phyloP scores from a whole-genome alignment of 2,113 vertebrate species.

The Ranitomeya imitator region DNA sequence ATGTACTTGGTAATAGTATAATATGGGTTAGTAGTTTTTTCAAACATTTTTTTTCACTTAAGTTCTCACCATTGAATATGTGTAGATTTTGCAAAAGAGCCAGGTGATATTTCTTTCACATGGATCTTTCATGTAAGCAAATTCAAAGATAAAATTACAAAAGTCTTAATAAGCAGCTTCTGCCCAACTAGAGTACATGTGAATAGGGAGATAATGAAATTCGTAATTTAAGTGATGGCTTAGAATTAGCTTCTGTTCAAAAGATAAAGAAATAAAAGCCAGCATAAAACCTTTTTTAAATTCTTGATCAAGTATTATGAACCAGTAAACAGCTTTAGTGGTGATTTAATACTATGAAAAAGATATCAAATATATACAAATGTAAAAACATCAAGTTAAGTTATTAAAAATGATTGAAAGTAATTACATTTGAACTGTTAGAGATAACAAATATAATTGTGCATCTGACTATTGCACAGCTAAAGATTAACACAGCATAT shows the following conservation, averaged over 20 bases:
- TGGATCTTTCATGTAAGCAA: background rate
- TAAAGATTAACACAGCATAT: slow-evolving; percentile 22
- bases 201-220: background rate
- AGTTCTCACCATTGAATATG: background rate
- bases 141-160: background rate
- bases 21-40: too few relatives aligned
- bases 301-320: background rate
- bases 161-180: background rate
- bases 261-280: background rate
- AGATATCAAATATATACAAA: slow-evolving; percentile 11
- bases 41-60: too few relatives aligned
- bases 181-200: background rate
- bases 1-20: too few relatives aligned
- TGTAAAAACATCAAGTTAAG: background rate
- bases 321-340: background rate
- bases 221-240: background rate
- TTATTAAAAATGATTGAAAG: background rate
- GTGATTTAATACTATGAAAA: background rate
- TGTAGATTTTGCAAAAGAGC: background rate
- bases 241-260: background rate
- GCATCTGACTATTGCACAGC: slow-evolving; percentile 17
- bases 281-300: background rate
- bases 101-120: background rate
- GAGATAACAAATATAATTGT: slow-evolving; percentile 28
- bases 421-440: slow-evolving; percentile 8